Base-by-base conservation (phyloP, 2,113 vertebrate genomes). In the Desmodus rotundus region DNA sequence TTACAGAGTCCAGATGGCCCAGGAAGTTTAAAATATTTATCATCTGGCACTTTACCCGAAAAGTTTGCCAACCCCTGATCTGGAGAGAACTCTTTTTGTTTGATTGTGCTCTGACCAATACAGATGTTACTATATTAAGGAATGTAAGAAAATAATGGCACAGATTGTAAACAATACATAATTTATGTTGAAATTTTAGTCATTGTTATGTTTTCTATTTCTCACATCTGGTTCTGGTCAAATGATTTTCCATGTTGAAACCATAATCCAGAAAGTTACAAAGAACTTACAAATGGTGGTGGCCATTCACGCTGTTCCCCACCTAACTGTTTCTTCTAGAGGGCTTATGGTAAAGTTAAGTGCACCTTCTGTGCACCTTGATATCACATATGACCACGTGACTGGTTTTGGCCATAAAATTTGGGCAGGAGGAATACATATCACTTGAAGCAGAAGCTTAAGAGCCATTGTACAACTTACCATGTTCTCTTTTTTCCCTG, bases 101-200 rank as follows among this genome's bases (percentile, higher is more conserved):
- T 78, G 41, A 47, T 1, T 84, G 20, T 87, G 84, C 7, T 15
- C 3, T 84, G 43, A 96, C 20, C 33, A 54, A 56, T 31, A 82
- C 1, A 24, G 11, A 67, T 41, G 13, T 12, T 16, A 84, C 7
- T 73, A 1, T 85, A 84, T 87, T 87, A 73, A 87, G 11, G 91
- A 74, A 72, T 17, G 4, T 19, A 72, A 86, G 63, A 78, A 47
- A 52, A 56, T 47, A 15, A 9, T 43, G 20, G 61, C 41, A 73
- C 13, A 33, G 31, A 38, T 74, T 22, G 2, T 70, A 74, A 94
- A 76, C 31, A 72, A 45, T 31, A 63, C n/a, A 65, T 61, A 83
- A 72, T 56, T 65, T 72, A n/a, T 56, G 12, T 36, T 95, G 19
- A 83, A 73, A 78, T 87, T 78, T 52, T 78, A 89, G 61, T 36